Conservation (phyloP, 2,888 invertebrate genomes). For the Heliconius hortense region DNA sequence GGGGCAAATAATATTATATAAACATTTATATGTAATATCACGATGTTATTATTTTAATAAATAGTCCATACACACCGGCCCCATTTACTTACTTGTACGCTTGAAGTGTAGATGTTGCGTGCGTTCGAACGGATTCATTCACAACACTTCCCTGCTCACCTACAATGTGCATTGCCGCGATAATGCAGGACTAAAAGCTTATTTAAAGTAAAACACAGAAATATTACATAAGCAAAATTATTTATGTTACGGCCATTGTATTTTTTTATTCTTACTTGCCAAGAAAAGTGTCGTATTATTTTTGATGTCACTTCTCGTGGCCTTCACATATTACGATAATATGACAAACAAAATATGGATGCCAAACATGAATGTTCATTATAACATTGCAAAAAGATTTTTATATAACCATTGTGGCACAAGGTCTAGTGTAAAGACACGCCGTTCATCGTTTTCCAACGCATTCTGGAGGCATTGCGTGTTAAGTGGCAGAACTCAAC, state of each 20-base stretch:
- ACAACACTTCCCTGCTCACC: constrained; percentile 32
- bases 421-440: too few species aligned
- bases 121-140: constrained; percentile 30
- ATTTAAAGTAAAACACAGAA: constrained; percentile 20
- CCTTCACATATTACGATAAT: constrained; percentile 10
- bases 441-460: too few species aligned
- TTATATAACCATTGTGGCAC: too few species aligned
- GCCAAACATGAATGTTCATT: not conserved
- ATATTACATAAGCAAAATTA: not conserved
- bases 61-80: constrained; percentile 1
- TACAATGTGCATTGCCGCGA: constrained; percentile 10
- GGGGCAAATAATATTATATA: too few species aligned
- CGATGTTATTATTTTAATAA: constrained; percentile 6
- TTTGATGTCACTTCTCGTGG: constrained; percentile 18
- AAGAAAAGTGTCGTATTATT: constrained; percentile 9
- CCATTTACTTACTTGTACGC: not conserved
- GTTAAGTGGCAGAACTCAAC: too few species aligned
- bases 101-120: constrained; percentile 21
- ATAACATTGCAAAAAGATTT: not conserved
- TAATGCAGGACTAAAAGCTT: constrained; percentile 16
- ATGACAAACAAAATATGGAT: constrained; percentile 1
- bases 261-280: not conserved
- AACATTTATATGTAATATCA: not conserved
- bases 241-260: not conserved
- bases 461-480: too few species aligned